phyloP scores from a whole-genome alignment of 2,888 invertebrate species.

The Epinotia brunnichana region DNA sequence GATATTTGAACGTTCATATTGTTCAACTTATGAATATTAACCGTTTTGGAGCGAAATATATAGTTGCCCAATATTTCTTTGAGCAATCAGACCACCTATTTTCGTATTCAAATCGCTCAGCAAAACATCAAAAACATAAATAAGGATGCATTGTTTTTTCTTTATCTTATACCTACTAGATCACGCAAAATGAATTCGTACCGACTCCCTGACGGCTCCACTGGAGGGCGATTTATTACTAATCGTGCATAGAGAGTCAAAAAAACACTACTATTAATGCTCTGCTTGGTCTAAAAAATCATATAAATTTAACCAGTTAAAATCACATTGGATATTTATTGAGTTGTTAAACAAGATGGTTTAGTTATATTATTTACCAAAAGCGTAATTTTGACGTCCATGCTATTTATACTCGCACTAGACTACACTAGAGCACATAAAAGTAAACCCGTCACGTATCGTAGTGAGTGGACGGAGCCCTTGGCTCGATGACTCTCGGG shows the following conservation, averaged over 20 bases:
- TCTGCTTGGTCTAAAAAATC: too few species aligned
- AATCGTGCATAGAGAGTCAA: too few species aligned
- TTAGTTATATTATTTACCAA: not conserved
- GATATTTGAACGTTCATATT: not conserved
- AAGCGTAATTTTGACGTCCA: not conserved
- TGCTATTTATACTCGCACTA: not conserved
- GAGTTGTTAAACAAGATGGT: not conserved
- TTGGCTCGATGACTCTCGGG: constrained; percentile 48
- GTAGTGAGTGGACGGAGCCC: constrained; percentile 47
- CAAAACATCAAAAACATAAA: constrained; percentile 29
- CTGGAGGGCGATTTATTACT: too few species aligned
- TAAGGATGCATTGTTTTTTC: constrained; percentile 8
- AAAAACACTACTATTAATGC: too few species aligned
- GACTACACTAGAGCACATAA: constrained; percentile 1
- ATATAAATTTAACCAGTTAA: too few species aligned
- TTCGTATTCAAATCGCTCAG: constrained; percentile 30
- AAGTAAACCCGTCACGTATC: constrained; percentile 50
- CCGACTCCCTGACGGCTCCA: too few species aligned
- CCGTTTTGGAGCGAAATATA: constrained; percentile 1
- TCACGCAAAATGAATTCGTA: too few species aligned
- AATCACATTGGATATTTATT: too few species aligned
- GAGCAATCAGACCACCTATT: constrained; percentile 34
- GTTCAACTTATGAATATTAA: not conserved
- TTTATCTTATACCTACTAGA: not conserved
- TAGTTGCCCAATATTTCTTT: constrained; percentile 36